These are phyloP conservation scores for Hypotaenidia okinawae DNA, from an alignment of 2,797 vertebrate species.

Conservation along the genomic window DNA sequence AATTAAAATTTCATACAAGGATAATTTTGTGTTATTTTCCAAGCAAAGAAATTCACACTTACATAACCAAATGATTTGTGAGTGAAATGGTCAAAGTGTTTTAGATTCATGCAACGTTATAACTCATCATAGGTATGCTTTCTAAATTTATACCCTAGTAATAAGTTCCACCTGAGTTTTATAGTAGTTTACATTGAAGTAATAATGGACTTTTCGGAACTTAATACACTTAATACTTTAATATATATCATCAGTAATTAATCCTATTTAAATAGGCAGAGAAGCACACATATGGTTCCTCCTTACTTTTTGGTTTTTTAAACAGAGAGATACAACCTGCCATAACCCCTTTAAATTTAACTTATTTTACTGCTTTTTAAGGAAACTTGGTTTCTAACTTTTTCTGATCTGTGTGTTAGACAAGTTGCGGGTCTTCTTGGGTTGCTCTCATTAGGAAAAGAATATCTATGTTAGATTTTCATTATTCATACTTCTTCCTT, in stretches of 20 bases:
- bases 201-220: not conserved
- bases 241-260: not conserved
- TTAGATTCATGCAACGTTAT: not conserved
- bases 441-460: not conserved
- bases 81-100: not conserved
- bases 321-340: slow-evolving; percentile 5
- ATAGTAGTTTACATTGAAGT: not conserved
- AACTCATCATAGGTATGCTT: not conserved
- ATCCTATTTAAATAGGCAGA: not conserved
- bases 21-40: not conserved
- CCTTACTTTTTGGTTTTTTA: not conserved
- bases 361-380: not conserved
- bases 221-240: not conserved
- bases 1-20: not conserved
- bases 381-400: not conserved
- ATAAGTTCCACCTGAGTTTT: not conserved
- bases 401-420: not conserved
- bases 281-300: not conserved
- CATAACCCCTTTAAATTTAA: slow-evolving; percentile 4
- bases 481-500: not conserved
- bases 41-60: not conserved
- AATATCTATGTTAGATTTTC: not conserved
- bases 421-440: not conserved
- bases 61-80: not conserved
- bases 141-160: not conserved